These are phyloP conservation scores for Altica lythri DNA, from an alignment of 2,888 invertebrate species.

Conservation along the genomic window DNA sequence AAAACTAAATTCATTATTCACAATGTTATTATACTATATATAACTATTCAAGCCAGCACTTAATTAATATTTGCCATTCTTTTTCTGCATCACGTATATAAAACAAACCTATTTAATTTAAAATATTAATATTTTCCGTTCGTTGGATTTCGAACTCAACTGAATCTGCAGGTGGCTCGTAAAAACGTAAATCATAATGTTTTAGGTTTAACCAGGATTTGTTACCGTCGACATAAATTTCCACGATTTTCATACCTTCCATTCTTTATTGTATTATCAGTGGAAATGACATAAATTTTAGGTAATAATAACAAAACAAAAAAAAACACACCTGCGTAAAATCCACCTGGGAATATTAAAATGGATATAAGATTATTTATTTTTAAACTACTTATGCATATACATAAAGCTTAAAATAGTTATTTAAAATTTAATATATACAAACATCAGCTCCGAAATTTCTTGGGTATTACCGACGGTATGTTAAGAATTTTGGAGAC, in stretches of 20 bases:
- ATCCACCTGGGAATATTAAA: too few relatives aligned
- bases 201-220: constrained; percentile 19
- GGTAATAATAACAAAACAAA: constrained; percentile 6
- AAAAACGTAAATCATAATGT: constrained; percentile 21
- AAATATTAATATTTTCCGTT: not conserved
- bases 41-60: too few relatives aligned
- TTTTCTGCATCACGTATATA: not conserved
- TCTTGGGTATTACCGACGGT: too few relatives aligned
- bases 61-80: too few relatives aligned
- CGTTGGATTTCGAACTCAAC: not conserved
- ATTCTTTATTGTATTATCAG: constrained; percentile 14
- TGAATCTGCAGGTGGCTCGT: constrained; percentile 15
- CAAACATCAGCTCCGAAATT: too few relatives aligned
- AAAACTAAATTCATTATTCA: too few relatives aligned
- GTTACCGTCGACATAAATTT: constrained; percentile 15
- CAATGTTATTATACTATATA: too few relatives aligned
- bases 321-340: constrained; percentile 15
- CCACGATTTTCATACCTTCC: constrained; percentile 4
- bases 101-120: constrained; percentile 5
- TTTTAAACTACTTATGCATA: too few relatives aligned
- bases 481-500: too few relatives aligned
- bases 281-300: constrained; percentile 7
- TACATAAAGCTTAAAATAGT: too few relatives aligned
- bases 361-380: too few relatives aligned
- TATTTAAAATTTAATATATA: too few relatives aligned